Evolutionary conservation across 2,113 vertebrate genomes (phyloP).

Genomic region (Coryphaenoides rupestris): DNA sequence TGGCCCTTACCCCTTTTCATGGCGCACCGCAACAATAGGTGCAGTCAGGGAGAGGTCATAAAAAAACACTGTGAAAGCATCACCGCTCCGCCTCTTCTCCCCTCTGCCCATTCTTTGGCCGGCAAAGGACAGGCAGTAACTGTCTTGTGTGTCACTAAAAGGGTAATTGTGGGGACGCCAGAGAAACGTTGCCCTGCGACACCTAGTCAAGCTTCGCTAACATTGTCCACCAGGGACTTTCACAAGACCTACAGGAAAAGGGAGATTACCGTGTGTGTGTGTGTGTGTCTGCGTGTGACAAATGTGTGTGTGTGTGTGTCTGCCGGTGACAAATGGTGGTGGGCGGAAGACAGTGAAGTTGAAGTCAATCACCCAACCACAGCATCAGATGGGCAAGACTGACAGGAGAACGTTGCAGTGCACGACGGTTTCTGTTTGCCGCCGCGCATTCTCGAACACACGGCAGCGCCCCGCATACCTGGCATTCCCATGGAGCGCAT

Average conservation of each 20-base stretch:
- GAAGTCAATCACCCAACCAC: conserved; percentile 38
- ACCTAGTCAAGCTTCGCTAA: conserved; percentile 48
- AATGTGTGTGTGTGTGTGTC: neutral
- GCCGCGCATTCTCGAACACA: conserved; percentile 28
- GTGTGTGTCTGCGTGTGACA: neutral
- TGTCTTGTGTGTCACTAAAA: conserved; percentile 63
- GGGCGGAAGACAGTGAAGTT: conserved; percentile 9
- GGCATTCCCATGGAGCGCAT: conserved; percentile 47
- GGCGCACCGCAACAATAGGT: conserved; percentile 65
- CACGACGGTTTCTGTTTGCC: conserved; percentile 32
- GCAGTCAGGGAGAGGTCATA: conserved; percentile 73
- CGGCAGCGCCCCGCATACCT: conserved; percentile 61
- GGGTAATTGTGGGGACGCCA: conserved; percentile 61
- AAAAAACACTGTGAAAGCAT: conserved; percentile 73
- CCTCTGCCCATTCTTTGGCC: conserved; percentile 65
- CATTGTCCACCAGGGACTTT: conserved; percentile 18
- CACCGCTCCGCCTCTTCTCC: conserved; percentile 67
- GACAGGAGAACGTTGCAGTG: conserved; percentile 28
- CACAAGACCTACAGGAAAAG: conserved; percentile 7
- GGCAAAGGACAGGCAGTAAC: conserved; percentile 68
- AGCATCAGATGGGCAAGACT: conserved; percentile 28
- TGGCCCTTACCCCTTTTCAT: conserved; percentile 67
- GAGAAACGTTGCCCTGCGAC: conserved; percentile 56
- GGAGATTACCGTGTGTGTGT: neutral
- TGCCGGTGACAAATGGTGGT: neutral